phyloP scores from a whole-genome alignment of 2,797 vertebrate genomes.

The Lepus oiostolus region DNA sequence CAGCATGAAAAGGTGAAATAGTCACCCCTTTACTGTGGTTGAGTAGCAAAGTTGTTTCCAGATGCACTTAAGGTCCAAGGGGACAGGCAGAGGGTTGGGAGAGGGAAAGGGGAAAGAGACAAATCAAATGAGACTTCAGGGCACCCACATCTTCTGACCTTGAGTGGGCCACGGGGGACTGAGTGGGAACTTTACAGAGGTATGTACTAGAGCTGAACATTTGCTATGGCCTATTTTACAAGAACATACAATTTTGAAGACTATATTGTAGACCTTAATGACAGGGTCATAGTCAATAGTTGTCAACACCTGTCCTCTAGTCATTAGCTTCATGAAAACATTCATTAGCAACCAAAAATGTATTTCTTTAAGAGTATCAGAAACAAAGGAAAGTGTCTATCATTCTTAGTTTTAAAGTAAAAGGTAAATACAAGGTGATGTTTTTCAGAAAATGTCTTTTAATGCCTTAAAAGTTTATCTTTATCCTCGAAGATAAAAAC shows the following conservation, averaged over 20 bases:
- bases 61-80: background rate
- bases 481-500: background rate
- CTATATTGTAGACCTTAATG: background rate
- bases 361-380: background rate
- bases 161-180: too few relatives aligned
- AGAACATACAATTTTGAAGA: background rate
- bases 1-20: background rate
- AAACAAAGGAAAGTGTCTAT: background rate
- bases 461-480: background rate
- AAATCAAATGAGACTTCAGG: background rate
- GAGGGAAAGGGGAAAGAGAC: background rate
- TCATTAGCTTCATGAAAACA: background rate
- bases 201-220: background rate
- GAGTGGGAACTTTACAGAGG: background rate
- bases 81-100: background rate
- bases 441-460: background rate
- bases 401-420: background rate
- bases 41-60: background rate
- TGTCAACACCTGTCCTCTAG: background rate
- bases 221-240: background rate
- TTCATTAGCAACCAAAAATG: background rate
- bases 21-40: background rate
- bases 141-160: accelerated
- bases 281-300: background rate
- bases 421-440: background rate